Evolutionary conservation across 92 coral and sea anemone genomes (phyloP), one percentile per base, ranked within the genome.

Genomic region (Ricordea florida): DNA sequence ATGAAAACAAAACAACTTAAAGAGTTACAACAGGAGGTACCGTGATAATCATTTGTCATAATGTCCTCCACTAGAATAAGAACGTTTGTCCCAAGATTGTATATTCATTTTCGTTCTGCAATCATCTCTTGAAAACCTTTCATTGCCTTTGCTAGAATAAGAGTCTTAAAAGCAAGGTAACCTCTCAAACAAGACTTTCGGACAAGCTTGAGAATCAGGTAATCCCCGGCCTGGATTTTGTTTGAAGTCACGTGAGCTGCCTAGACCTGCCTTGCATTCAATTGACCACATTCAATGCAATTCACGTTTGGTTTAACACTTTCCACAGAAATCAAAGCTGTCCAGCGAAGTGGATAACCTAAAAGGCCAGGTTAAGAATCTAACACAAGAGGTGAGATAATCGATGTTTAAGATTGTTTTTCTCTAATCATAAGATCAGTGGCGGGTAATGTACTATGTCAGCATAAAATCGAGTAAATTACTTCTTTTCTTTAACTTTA

Each of bases 1-100:
- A 52, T 79, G 27, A 96, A 96, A 63, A 76, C 94, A 24, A 96
- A 96, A 65, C 94, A 88, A 38, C 35, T 73, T 26, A 96, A 96
- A 66, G 99, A 96, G 65, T 53, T 92, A 22, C 97, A 89, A 34
- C 99, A 88, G 58, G 99, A 96, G 94, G 99, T 92, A 17, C 25
- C 24, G 23, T 14, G 15, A 1, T 24, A 28, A 25, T 14, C 24
- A 20, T 3, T n/a, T 15, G 40, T 5, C 45, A 6, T 40, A 1
- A 27, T 27, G 27, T 2, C 20, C 50, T 18, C 7, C 27, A 30
- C 22, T n/a, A 29, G 22, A 15, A 28, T n/a, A n/a, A n/a, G n/a
- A n/a, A n/a, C n/a, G n/a, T n/a, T n/a, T n/a, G n/a, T n/a, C n/a
- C 18, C 22, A 29, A 25, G 16, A 42, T 42, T 2, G 15, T 8